Evolutionary conservation across 2,113 vertebrate genomes (phyloP).

Genomic region (Ovibos moschatus): DNA sequence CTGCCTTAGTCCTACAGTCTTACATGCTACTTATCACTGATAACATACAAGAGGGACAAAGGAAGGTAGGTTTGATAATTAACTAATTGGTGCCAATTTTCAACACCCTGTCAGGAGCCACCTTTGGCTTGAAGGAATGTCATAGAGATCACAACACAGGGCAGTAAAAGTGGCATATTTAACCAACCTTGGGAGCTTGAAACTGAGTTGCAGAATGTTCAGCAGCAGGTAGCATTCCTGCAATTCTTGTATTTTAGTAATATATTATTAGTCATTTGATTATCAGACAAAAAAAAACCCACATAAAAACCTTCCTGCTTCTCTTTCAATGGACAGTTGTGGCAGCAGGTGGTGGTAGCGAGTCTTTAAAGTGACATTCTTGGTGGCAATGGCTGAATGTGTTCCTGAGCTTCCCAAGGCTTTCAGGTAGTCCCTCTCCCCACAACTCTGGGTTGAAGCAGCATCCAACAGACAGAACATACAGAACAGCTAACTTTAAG

Average conservation of each 20-base stretch:
- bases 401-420: neutral
- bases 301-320: neutral
- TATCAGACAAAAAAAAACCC: slow-evolving; percentile 17
- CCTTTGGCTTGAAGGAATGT: neutral
- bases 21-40: neutral
- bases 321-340: neutral
- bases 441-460: neutral
- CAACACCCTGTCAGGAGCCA: neutral
- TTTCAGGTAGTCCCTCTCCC: neutral
- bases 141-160: neutral
- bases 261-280: slow-evolving; percentile 8
- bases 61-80: neutral
- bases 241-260: neutral
- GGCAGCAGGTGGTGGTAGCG: neutral
- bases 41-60: neutral
- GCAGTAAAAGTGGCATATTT: neutral
- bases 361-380: neutral
- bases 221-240: slow-evolving; percentile 19
- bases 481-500: neutral
- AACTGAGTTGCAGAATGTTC: neutral
- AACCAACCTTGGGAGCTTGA: neutral
- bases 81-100: slow-evolving; percentile 25
- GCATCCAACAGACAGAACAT: neutral
- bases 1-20: neutral
- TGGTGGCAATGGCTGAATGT: neutral